A percentile compares a stretch with the other conserved stretches of the same genome.
Evolutionary conservation across 1,140 invertebrate genomes (phyloP).

Genomic region (Drosophila saltans): DNA sequence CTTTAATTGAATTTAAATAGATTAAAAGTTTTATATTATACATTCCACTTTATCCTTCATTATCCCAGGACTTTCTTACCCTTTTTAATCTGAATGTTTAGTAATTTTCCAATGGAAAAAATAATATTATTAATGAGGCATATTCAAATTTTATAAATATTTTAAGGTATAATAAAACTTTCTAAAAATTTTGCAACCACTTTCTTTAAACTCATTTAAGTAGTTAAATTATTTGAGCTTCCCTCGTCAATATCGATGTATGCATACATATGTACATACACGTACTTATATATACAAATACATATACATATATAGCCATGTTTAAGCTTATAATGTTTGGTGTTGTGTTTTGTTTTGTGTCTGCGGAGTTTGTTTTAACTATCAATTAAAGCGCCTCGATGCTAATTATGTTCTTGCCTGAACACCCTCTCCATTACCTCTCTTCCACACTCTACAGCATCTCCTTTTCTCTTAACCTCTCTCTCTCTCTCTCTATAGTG

Average conservation of each 20-base stretch:
- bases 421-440: neutral
- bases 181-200: too few relatives aligned
- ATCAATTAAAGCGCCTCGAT: constrained; percentile 74
- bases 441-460: neutral
- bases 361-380: constrained; percentile 61
- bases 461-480: neutral
- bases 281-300: neutral
- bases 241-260: constrained; percentile 1
- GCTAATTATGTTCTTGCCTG: constrained; percentile 68
- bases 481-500: neutral
- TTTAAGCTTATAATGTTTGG: constrained; percentile 9
- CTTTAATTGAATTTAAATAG: too few relatives aligned
- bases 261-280: neutral
- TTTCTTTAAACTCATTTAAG: neutral
- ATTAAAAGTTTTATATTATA: too few relatives aligned
- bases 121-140: too few relatives aligned
- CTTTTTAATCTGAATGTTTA: too few relatives aligned
- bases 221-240: neutral
- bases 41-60: too few relatives aligned
- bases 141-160: too few relatives aligned
- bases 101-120: too few relatives aligned
- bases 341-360: constrained; percentile 17
- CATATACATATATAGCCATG: neutral
- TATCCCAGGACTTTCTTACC: too few relatives aligned
- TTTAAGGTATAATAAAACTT: too few relatives aligned